A percentile compares a stretch with the other conserved stretches of the same genome.
Conservation (phyloP, 2,797 vertebrate species). For the Channallabes apus region DNA sequence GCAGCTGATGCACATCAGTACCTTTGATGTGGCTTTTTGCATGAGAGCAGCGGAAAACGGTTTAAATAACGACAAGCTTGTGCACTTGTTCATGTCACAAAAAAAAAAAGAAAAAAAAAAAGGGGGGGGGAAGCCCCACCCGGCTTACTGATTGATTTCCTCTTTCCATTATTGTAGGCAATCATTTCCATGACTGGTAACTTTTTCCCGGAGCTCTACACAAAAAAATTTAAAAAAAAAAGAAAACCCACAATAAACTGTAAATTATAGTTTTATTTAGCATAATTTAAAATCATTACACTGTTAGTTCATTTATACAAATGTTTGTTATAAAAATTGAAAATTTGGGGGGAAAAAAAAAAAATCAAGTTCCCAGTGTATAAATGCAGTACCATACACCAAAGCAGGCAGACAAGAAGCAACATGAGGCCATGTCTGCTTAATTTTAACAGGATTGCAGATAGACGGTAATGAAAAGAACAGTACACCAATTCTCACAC, state of each 20-base stretch:
- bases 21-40: constrained; percentile 52
- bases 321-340: constrained; percentile 78
- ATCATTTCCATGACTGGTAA: not conserved
- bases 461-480: constrained; percentile 26
- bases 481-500: not conserved
- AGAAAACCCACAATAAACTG: not conserved
- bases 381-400: constrained; percentile 80
- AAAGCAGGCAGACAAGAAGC: constrained; percentile 39
- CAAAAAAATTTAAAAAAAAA: not conserved
- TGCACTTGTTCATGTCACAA: constrained; percentile 6
- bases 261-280: constrained; percentile 71
- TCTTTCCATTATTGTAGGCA: not conserved
- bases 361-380: constrained; percentile 90
- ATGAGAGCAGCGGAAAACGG: constrained; percentile 44
- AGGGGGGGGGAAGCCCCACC: fast-evolving
- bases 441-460: constrained; percentile 45
- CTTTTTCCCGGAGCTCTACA: not conserved
- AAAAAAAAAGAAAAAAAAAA: not conserved
- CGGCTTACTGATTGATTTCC: constrained; percentile 5
- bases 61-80: constrained; percentile 34
- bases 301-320: constrained; percentile 86
- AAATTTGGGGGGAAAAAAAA: constrained; percentile 66
- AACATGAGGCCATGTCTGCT: constrained; percentile 22
- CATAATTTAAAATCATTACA: constrained; percentile 86
- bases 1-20: constrained; percentile 15